Base-by-base conservation (phyloP, 2,797 vertebrate species). In the Cercopithecus mitis region DNA sequence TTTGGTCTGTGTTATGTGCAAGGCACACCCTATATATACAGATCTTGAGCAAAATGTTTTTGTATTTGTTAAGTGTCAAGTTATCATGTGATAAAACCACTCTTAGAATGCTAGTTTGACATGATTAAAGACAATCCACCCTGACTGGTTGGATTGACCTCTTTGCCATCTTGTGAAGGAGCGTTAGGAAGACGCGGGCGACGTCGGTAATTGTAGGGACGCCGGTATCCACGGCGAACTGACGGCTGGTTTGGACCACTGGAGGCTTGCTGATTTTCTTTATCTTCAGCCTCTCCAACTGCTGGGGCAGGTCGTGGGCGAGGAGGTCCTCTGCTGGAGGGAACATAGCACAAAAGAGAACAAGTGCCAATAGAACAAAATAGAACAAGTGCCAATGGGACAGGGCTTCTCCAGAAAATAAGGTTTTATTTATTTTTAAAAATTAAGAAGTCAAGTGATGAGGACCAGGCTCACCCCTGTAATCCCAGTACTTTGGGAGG, bases 151-250 rank as follows among this genome's bases (percentile, higher is more conserved):
- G n/a, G 27, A 39, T 11, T 96, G 57, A 98, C 98, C 98, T 99
- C 99, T 94, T 98, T 99, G 95, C 98, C 98, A 88, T 98, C 98
- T 95, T 98, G 98, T 52, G 98, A 85, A 9, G 98, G 98, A 64
- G 98, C 95, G 0, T 33, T 98, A 20, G 97, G 97, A 1, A 98
- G 98, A 47, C 98, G 98, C 14, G 99, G 98, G 19, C 98, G 98
- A 39, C 98, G 98, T 25, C 98, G 97, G 36, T 98, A 99, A 98
- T 99, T 99, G 97, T 99, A 99, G 0, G 99, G 99, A 67, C 99
- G 98, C 77, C 99, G 95, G 73, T 98, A 99, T 0, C 98, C 98
- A 0, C 98, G 98, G 67, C 98, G 98, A 47, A 96, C 96, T 0
- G 98, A 91, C 41, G 98, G 98, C 97, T 98, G 99, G 92, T 98